Evolutionary conservation across 2,113 vertebrate genomes (phyloP), one percentile per base, ranked within the genome.

Genomic region (Gnathonemus longibarbis): DNA sequence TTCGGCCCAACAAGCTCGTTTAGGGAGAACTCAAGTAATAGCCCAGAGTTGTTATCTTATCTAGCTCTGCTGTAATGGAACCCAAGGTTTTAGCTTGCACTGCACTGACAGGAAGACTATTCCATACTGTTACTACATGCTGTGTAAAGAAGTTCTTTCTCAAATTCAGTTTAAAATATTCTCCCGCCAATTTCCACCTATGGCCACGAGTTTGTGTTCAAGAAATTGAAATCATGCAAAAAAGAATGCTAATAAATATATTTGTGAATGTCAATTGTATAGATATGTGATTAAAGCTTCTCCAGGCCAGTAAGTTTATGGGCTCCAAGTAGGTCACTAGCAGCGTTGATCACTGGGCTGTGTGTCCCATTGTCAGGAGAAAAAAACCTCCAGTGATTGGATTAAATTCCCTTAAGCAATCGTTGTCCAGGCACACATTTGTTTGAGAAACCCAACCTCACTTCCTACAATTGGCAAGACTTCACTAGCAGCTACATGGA

Each of bases 201-300:
- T 21, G 19, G 19, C 19, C 53, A 56, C 19, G 7, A 56, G 53
- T 56, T 56, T 19, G 21, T 56, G 19, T 21, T 56, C 53, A 56
- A 87, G 48, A 53, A 87, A 87, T 87, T 27, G 13, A 84, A 52
- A 46, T n/a, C 52, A 56, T 42, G 27, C 24, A 84, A 11, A 46
- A 84, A 35, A 56, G 21, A 58, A 62, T 48, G 80, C 52, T 19
- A 89, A 89, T 89, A 89, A 89, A 89, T 46, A n/a, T 31, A 15
- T 85, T 89, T 84, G 35, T 85, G 52, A 85, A 85, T 58, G 52
- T n/a, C 2, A 89, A 2, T 15, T 31, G 42, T 88, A 27, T 10
- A 53, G 84, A n/a, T 21, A 35, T 39, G 39, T 85, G 39, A 62
- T 27, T 85, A 84, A 53, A 49, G 35, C 31, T 48, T 62, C 31